A percentile compares a stretch with the other conserved stretches of the same genome.
Evolutionary conservation across 2,113 vertebrate species (phyloP).

Genomic region (Gallinago media): DNA sequence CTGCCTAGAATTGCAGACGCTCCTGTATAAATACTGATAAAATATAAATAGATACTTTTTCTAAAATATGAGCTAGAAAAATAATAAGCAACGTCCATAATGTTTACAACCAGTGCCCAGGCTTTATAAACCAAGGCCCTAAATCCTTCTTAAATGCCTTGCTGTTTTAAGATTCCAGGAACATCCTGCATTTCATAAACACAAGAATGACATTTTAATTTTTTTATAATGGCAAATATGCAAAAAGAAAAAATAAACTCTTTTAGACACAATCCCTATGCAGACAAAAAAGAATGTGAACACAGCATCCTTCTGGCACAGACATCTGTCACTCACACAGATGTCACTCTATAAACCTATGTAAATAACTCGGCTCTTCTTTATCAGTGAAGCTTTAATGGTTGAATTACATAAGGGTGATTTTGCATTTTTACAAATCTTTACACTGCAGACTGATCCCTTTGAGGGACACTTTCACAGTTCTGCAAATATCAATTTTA

Average conservation of each 20-base stretch:
- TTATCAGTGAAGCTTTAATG: background rate
- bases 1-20: slow-evolving; percentile 11
- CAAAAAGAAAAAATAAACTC: slow-evolving; percentile 50
- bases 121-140: slow-evolving; percentile 56
- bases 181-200: slow-evolving; percentile 61
- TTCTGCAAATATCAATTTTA: background rate
- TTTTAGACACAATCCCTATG: slow-evolving; percentile 43
- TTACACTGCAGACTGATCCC: background rate
- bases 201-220: slow-evolving; percentile 73
- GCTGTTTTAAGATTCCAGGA: slow-evolving; percentile 49
- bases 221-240: slow-evolving; percentile 71
- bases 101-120: slow-evolving; percentile 49
- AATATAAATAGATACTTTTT: slow-evolving; percentile 50
- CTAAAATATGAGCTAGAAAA: slow-evolving; percentile 18
- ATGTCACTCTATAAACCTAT: slow-evolving; percentile 54
- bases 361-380: slow-evolving; percentile 34
- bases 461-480: background rate
- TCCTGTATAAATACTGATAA: slow-evolving; percentile 54
- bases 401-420: slow-evolving; percentile 35
- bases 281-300: slow-evolving; percentile 55
- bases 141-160: slow-evolving; percentile 29
- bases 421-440: slow-evolving; percentile 47
- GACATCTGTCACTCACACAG: slow-evolving; percentile 78
- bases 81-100: slow-evolving; percentile 21
- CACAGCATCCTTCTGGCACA: slow-evolving; percentile 68